These are phyloP conservation scores for Himantopus leucocephalus DNA, from an alignment of 2,113 vertebrate species.

Conservation along the genomic window DNA sequence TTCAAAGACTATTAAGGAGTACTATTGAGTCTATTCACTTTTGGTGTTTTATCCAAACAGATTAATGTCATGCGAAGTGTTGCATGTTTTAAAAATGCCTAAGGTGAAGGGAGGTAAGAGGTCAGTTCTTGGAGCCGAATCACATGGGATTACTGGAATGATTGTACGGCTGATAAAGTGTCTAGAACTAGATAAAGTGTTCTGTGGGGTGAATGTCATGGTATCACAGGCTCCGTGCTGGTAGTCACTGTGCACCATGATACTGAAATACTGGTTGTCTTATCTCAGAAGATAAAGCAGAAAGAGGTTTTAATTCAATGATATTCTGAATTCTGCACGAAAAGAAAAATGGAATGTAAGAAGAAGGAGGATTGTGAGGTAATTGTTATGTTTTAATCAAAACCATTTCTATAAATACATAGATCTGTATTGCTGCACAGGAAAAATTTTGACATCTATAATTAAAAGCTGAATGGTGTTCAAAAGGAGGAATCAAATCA, in stretches of 20 bases:
- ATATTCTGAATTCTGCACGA: background rate
- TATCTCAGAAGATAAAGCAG: conserved; percentile 21
- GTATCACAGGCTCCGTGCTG: background rate
- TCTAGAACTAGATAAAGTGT: background rate
- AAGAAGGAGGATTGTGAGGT: background rate
- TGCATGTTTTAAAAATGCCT: background rate
- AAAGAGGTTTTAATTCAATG: background rate
- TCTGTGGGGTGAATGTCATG: background rate
- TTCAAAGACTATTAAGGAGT: background rate
- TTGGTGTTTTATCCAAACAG: background rate
- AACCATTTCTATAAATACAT: background rate
- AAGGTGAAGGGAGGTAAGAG: background rate
- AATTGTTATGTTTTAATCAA: background rate
- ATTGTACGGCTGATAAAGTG: background rate
- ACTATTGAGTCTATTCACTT: background rate
- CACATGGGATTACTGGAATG: background rate
- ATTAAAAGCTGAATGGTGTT: background rate
- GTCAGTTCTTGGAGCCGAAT: background rate
- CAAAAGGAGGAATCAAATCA: background rate
- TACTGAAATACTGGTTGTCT: conserved; percentile 15
- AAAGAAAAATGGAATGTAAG: background rate
- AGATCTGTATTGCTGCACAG: background rate
- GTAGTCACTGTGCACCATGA: background rate
- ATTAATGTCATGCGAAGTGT: background rate
- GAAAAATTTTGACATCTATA: background rate